Conservation (phyloP, 1,140 invertebrate species). For the Drosophila obscura region DNA sequence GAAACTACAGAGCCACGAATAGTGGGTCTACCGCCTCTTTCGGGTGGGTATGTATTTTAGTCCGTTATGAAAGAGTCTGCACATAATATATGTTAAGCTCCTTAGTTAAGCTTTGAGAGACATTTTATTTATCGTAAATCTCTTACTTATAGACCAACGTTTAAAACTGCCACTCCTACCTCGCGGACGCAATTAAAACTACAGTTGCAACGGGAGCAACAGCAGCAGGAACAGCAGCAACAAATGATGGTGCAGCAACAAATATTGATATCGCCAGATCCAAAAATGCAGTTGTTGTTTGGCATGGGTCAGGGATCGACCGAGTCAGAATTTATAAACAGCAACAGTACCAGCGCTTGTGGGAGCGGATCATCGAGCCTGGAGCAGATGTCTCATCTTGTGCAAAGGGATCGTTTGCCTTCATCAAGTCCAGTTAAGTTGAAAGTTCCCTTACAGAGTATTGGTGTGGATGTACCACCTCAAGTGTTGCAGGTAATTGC, state of each 20-base stretch:
- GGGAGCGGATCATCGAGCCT: conserved; percentile 57
- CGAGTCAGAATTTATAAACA: conserved; percentile 45
- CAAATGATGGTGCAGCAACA: conserved; percentile 86
- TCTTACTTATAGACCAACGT: conserved; percentile 87
- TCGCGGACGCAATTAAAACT: conserved; percentile 93
- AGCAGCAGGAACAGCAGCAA: conserved; percentile 87
- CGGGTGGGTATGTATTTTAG: conserved; percentile 78
- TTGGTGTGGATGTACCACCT: conserved; percentile 90
- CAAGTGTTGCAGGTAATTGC: conserved; percentile 90
- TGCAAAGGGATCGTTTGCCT: conserved; percentile 43
- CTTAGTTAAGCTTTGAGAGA: background rate
- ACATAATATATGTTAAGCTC: background rate
- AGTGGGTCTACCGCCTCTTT: conserved; percentile 77
- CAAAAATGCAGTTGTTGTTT: conserved; percentile 52
- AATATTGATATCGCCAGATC: conserved; percentile 59
- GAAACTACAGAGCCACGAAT: conserved; percentile 58
- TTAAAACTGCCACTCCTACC: conserved; percentile 91
- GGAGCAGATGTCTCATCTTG: conserved; percentile 48
- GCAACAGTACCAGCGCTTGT: conserved; percentile 48
- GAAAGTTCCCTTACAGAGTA: conserved; percentile 85
- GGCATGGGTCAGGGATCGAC: conserved; percentile 14
- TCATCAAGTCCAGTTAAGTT: conserved; percentile 84
- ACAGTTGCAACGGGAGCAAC: conserved; percentile 92
- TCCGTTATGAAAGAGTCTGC: background rate
- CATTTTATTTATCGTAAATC: background rate